Percentiles rank a stretch among this genome's conserved stretches.
Evolutionary conservation across 1,140 invertebrate genomes (phyloP).

Genomic region (Helicoverpa armigera): DNA sequence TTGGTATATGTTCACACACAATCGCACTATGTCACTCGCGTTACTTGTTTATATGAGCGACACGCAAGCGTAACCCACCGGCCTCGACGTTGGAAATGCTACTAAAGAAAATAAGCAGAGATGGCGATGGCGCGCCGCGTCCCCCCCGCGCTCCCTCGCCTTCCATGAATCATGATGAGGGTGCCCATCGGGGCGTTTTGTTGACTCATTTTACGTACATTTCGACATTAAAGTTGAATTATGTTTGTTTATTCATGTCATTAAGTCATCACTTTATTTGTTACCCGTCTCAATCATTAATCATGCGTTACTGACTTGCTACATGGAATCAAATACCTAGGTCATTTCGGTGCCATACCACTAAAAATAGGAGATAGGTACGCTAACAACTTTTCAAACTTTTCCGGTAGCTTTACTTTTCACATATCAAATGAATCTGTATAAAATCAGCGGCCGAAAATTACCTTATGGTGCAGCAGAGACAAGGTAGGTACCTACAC

Average conservation of each 20-base stretch:
- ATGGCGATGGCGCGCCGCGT: constrained; percentile 79
- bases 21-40: constrained; percentile 79
- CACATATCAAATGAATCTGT: no score
- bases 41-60: constrained; percentile 67
- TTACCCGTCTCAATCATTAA: not conserved
- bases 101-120: constrained; percentile 78
- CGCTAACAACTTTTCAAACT: not conserved
- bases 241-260: not conserved
- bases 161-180: constrained; percentile 67
- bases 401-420: no score
- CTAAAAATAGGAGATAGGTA: no score
- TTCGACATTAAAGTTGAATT: not conserved
- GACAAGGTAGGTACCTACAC: no score
- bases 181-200: constrained; percentile 46
- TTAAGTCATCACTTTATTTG: not conserved
- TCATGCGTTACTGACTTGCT: not conserved
- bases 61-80: constrained; percentile 52
- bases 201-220: constrained; percentile 33
- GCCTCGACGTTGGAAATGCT: constrained; percentile 65
- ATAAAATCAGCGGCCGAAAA: no score
- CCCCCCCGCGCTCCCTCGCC: constrained; percentile 63
- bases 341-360: no score
- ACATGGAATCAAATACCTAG: no score
- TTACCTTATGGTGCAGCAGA: no score
- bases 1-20: constrained; percentile 68